Percentiles rank a stretch among this genome's conserved stretches.
Conservation (phyloP, 35 echinoderm and acorn worm species). For the Eucidaris tribuloides region DNA sequence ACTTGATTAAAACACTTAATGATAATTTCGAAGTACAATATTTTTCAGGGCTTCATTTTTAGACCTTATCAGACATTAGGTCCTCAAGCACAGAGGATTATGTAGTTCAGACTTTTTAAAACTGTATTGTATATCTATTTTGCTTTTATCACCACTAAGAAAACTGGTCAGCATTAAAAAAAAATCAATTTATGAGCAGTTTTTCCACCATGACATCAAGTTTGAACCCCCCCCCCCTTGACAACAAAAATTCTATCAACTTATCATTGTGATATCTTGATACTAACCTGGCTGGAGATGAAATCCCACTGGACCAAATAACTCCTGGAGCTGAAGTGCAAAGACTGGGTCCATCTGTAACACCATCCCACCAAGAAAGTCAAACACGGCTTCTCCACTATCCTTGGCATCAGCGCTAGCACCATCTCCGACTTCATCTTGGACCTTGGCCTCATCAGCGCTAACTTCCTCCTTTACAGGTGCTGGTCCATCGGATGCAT, state of each 20-base stretch:
- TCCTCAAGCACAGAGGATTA: no score
- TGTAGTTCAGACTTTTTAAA: no score
- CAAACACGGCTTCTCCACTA: constrained; percentile 17
- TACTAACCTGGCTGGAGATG: constrained; percentile 67
- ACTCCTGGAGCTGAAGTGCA: constrained; percentile 89
- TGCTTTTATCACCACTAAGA: background rate
- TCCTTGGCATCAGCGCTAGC: background rate
- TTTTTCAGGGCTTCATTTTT: no score
- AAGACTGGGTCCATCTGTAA: constrained; percentile 78
- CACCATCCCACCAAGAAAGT: constrained; percentile 56
- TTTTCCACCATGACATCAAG: background rate
- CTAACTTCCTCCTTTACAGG: background rate
- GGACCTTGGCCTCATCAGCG: background rate
- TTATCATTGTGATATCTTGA: background rate
- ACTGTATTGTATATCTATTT: no score
- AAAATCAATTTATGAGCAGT: background rate
- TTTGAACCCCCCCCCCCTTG: background rate
- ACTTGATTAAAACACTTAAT: no score
- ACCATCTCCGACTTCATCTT: background rate
- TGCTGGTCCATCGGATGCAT: no score
- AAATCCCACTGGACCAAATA: constrained; percentile 83
- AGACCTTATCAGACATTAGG: no score
- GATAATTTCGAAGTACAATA: no score
- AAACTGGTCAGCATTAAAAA: background rate
- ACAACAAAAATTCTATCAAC: background rate